Base-by-base conservation (phyloP, 1,140 invertebrate species). In the Mactra quadrangularis region DNA sequence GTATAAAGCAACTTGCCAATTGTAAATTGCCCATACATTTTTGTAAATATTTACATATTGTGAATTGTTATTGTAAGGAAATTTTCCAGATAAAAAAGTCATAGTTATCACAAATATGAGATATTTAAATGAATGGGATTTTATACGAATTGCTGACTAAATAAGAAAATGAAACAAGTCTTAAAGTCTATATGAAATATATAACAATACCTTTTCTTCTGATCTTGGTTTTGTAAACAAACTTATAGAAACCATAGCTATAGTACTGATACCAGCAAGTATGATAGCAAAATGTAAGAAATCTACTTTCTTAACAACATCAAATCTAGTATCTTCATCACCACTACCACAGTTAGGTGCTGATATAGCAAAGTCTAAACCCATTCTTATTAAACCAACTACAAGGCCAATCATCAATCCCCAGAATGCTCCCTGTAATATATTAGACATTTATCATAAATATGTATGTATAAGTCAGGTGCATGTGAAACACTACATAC, bases 371-470 rank as follows among this genome's bases (percentile, higher is more conserved):
- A 90, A 89, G 71, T 91, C 90, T 60, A 92, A 82, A 9, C 89
- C 84, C 83, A 93, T 81, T 9, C 92, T 55, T 15, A 91, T 90
- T 1, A 91, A 47, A 6, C 94, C 94, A 29, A 94, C 89, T 22
- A 93, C 86, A 9, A 94, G 86, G 3, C 94, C 94, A 22, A 91
- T 83, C 86, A 94, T 93, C 38, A 95, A 86, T 35, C 94, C 93
- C 93, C 94, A 94, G 87, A 95, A 95, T 33, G 94, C 94, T 29
- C 94, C 94, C 94, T 94, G 13, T 6, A 70, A 15, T 9, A 41
- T 13, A 70, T 31, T 31, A n/a, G 25, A 9, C 7, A 59, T n/a
- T n/a, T n/a, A 50, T 50, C n/a, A n/a, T n/a, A n/a, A n/a, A n/a
- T n/a, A n/a, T 17, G 22, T 9, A 53, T 17, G 25, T 3, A 31